A percentile compares a stretch with the other conserved stretches of the same genome.
These are phyloP conservation scores for Ophioninae sp. DNA, from an alignment of 2,888 invertebrate genomes.

Conservation along the genomic window DNA sequence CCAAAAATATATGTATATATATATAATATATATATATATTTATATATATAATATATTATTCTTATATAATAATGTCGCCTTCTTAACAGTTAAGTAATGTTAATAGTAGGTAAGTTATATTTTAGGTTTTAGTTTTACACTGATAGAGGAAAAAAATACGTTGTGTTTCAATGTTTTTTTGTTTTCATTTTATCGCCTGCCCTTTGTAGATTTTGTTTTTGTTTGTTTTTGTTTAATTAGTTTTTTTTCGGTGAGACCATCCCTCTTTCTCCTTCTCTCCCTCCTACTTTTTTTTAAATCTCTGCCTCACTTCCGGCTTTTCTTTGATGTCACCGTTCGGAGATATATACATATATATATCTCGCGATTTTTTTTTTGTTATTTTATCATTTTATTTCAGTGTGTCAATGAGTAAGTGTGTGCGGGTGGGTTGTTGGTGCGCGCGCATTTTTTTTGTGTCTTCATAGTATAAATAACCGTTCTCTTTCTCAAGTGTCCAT, in stretches of 20 bases:
- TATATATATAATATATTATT: conserved; percentile 79
- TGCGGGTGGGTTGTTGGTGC: conserved; percentile 65
- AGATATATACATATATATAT: conserved; percentile 21
- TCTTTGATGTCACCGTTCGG: conserved; percentile 57
- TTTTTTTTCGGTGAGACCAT: conserved; percentile 58
- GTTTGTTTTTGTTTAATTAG: conserved; percentile 51
- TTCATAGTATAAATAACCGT: conserved; percentile 61
- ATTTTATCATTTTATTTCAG: conserved; percentile 40
- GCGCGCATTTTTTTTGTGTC: conserved; percentile 65
- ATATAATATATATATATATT: conserved; percentile 78
- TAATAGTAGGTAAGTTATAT: conserved; percentile 79
- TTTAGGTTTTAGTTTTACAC: conserved; percentile 79
- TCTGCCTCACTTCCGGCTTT: conserved; percentile 37
- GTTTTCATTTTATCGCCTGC: conserved; percentile 68
- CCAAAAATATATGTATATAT: conserved; percentile 80
- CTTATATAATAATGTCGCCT: conserved; percentile 80
- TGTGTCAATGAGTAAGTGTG: conserved; percentile 66
- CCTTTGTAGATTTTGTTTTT: conserved; percentile 64
- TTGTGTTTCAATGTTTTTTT: conserved; percentile 72
- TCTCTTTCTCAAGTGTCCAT: conserved; percentile 51
- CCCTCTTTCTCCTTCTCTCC: conserved; percentile 30
- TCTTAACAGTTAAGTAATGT: conserved; percentile 80
- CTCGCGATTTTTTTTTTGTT: conserved; percentile 12
- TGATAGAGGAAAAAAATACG: conserved; percentile 80
- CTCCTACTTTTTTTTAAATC: conserved; percentile 33